A percentile compares a stretch with the other conserved stretches of the same genome.
Conservation (phyloP, 2,888 invertebrate genomes). For the Synanthedon vespiformis region DNA sequence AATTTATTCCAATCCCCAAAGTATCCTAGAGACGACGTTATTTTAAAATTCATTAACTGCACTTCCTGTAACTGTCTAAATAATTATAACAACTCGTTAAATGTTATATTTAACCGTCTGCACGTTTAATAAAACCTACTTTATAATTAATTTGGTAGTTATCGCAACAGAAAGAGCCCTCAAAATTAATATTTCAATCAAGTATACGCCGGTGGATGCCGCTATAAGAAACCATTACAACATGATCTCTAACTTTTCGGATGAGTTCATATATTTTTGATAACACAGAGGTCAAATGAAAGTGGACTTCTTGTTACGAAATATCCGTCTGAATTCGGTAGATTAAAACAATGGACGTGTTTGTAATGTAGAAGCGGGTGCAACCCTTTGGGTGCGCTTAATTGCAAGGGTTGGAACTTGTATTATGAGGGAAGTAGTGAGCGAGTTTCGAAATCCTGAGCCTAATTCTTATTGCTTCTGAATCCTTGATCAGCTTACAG, state of each 20-base stretch:
- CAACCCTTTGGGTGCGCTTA: constrained; percentile 66
- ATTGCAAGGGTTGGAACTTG: constrained; percentile 45
- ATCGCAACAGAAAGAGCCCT: constrained; percentile 11
- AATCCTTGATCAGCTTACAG: not conserved
- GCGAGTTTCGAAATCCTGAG: not conserved
- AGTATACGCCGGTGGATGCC: constrained; percentile 38
- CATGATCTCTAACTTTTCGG: constrained; percentile 17
- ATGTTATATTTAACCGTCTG: too few species aligned
- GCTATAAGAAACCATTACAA: constrained; percentile 21
- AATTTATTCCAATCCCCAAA: too few species aligned
- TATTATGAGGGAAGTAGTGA: not conserved
- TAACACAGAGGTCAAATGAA: constrained; percentile 21
- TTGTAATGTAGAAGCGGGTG: constrained; percentile 59
- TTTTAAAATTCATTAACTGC: too few species aligned
- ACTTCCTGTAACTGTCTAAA: too few species aligned
- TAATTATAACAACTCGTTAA: too few species aligned
- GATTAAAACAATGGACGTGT: constrained; percentile 68
- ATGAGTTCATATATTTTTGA: constrained; percentile 9
- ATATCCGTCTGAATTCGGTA: constrained; percentile 43
- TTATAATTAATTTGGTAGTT: too few species aligned
- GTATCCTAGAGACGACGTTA: too few species aligned
- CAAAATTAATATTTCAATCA: constrained; percentile 58
- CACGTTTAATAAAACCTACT: too few species aligned
- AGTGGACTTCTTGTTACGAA: constrained; percentile 33
- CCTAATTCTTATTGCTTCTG: not conserved